Evolutionary conservation across 2,797 vertebrate genomes (phyloP), one percentile per base, ranked within the genome.

Genomic region (Paguma larvata): DNA sequence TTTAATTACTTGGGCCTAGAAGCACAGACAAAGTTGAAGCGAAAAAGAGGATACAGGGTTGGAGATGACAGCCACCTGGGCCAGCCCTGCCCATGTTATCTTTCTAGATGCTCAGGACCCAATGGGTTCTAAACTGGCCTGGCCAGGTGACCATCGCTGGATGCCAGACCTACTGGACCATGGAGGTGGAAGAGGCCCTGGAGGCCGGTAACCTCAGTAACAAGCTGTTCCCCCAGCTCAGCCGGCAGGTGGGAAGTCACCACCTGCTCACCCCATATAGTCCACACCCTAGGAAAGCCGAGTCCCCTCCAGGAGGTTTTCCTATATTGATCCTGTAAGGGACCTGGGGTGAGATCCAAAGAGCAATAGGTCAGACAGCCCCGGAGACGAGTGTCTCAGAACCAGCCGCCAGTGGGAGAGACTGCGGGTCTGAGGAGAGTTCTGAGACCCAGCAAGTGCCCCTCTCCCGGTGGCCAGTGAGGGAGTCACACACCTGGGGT

Each of bases 61-160:
- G 5, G 63, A 27, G 19, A 41, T 86, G 82, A 41, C 13, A 15
- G 34, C 41, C 25, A 14, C 75, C 70, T 27, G 5, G 34, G 53
- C 85, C 95, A 97, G 27, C 56, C 75, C 75, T 75, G n/a, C 62
- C 34, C n/a, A 1, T 94, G 48, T 96, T 95, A 23, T 97, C 68
- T 56, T 78, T 59, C 72, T 98, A 99, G 99, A 98, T 98, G 96
- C 98, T 98, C 88, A 99, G 99, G 85, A 98, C 97, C 68, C 68
- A 98, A 16, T 99, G 99, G 99, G 99, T 99, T 97, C 98, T 99
- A 93, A 98, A 98, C 0, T 99, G 99, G 99, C 99, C 99, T 14
- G 99, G 99, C 30, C 99, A 99, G 96, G 99, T 99, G 97, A 99
- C 99, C 89, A 99, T 99, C 46, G 99, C 99, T 79, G 99, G 99